phyloP scores from a whole-genome alignment of 2,888 invertebrate species.

The Euspilapteryx auroguttella region DNA sequence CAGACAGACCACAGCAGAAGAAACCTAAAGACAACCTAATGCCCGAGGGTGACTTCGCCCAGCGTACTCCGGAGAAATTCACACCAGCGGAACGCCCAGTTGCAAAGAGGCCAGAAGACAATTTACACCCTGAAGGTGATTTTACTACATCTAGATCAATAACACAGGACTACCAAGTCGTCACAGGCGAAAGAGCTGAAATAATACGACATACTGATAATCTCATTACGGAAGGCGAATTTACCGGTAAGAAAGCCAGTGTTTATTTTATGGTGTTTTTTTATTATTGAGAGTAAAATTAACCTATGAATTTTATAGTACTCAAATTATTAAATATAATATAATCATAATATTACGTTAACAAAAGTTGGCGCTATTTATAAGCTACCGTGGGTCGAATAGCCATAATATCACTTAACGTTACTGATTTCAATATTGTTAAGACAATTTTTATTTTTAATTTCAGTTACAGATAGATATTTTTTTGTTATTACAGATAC shows the following conservation, averaged over 20 bases:
- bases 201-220: conserved; percentile 68
- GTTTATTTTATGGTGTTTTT: too few species aligned
- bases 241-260: conserved; percentile 60
- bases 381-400: too few species aligned
- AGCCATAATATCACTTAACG: too few species aligned
- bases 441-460: too few species aligned
- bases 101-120: conserved; percentile 58
- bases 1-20: conserved; percentile 40
- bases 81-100: conserved; percentile 49
- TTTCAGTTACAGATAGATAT: too few species aligned
- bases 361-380: too few species aligned
- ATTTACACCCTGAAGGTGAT: conserved; percentile 60
- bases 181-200: conserved; percentile 65
- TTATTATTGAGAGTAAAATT: conserved; percentile 1
- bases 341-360: too few species aligned
- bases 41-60: conserved; percentile 51
- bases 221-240: conserved; percentile 66
- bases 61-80: conserved; percentile 33
- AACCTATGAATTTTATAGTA: too few species aligned
- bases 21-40: conserved; percentile 54
- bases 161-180: conserved; percentile 61
- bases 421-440: too few species aligned
- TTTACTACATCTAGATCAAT: conserved; percentile 53
- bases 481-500: conserved; percentile 64
- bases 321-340: too few species aligned